Percentiles rank a stretch among this genome's conserved stretches.
phyloP scores from a whole-genome alignment of 2,797 vertebrate genomes.

The Enteromius anoplus region DNA sequence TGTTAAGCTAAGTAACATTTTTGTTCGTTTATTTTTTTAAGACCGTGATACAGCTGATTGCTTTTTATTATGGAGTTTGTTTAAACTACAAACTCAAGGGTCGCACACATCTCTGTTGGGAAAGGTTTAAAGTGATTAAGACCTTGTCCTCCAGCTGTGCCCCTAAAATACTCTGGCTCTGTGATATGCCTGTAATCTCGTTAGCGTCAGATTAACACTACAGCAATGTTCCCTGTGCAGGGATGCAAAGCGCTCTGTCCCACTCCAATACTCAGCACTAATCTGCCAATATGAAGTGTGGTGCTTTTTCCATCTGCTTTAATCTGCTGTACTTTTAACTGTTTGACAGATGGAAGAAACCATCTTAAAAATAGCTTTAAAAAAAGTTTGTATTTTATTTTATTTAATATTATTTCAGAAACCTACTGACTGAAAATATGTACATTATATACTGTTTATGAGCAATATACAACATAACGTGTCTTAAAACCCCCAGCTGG shows the following conservation, averaged over 20 bases:
- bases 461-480: background rate
- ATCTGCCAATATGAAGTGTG: background rate
- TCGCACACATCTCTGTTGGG: slow-evolving; percentile 1
- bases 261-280: background rate
- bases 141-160: slow-evolving; percentile 29
- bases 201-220: slow-evolving; percentile 38
- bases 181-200: slow-evolving; percentile 44
- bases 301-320: background rate
- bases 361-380: background rate
- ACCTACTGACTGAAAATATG: background rate
- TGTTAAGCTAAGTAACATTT: background rate
- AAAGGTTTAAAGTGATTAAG: slow-evolving; percentile 30
- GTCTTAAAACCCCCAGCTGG: background rate
- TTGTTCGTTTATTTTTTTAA: background rate
- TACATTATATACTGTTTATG: background rate
- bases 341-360: background rate
- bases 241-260: background rate
- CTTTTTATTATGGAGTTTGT: slow-evolving; percentile 18
- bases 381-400: too few relatives aligned
- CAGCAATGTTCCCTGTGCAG: slow-evolving; percentile 21
- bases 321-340: background rate
- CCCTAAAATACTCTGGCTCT: slow-evolving; percentile 27
- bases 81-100: slow-evolving; percentile 14
- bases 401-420: background rate
- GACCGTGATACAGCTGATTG: background rate